Evolutionary conservation across 2,888 invertebrate genomes (phyloP), one percentile per base, ranked within the genome.

Genomic region (Ormyrus thymus): DNA sequence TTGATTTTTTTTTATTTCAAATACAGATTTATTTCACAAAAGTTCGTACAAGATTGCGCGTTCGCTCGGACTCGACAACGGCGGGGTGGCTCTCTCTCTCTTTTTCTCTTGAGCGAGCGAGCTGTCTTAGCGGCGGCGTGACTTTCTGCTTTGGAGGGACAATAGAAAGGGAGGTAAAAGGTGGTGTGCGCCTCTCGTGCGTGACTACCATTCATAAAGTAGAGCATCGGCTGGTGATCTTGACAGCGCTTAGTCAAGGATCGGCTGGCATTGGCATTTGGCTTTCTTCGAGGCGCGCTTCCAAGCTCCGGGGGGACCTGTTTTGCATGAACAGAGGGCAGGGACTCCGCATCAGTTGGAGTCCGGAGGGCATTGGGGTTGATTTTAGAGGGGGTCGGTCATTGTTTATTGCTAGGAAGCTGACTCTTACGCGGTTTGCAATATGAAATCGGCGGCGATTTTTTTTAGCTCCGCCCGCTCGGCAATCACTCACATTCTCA

Each of bases 261-360:
- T 7, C 43, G 50, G 4, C n/a, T 53, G 53, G 15, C 71, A 51
- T 62, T 13, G 62, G 43, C 48, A 71, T 55, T 69, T 53, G n/a
- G 29, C 29, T 7, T 66, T n/a, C 53, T 50, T 29, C 29, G 29
- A 29, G 29, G 29, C 29, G 29, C 29, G 29, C 29, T 29, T 29
- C 29, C 29, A 29, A 29, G 29, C 29, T 29, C 29, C 29, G 29
- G 29, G 29, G 11, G 43, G 15, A 56, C 61, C 45, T 66, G 29
- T 72, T 29, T 50, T 46, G 66, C 48, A 53, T 66, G n/a, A 55
- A 68, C n/a, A 53, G 56, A 65, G 66, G 71, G 61, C 13, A 65
- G 55, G 76, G 84, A 82, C 85, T 86, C 85, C 84, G 83, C 86
- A 87, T 87, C 65, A 76, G 66, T 79, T 84, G 82, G 84, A 86